A percentile compares a stretch with the other conserved stretches of the same genome.
These are phyloP conservation scores for Tragelaphus scriptus DNA, from an alignment of 2,113 vertebrate genomes.

Conservation along the genomic window DNA sequence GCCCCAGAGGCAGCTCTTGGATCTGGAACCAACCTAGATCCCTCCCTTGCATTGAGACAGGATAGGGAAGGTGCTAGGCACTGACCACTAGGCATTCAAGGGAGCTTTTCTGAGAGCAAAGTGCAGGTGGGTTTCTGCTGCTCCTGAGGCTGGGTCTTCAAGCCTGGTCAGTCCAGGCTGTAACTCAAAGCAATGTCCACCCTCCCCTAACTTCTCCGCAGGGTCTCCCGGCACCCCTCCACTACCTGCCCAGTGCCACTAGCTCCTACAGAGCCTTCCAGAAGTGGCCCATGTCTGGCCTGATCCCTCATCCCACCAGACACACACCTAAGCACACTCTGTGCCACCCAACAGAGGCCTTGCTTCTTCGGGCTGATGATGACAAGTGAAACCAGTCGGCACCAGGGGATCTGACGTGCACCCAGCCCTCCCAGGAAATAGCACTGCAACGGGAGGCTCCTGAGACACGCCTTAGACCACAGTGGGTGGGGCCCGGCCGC, in stretches of 20 bases:
- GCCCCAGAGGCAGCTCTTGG: not conserved
- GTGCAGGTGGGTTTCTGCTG: not conserved
- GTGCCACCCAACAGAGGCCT: not conserved
- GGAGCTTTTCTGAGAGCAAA: not conserved
- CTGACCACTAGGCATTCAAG: not conserved
- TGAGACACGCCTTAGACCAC: conserved; percentile 4
- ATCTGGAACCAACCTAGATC: not conserved
- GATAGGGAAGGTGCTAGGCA: not conserved
- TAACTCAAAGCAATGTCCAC: not conserved
- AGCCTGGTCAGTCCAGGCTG: not conserved
- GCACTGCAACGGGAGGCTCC: conserved; percentile 30
- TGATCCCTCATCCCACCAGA: not conserved
- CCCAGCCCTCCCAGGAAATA: conserved; percentile 48
- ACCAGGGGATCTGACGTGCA: not conserved
- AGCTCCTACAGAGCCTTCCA: not conserved
- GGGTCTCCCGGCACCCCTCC: not conserved
- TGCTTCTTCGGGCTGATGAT: not conserved
- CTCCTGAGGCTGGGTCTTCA: not conserved
- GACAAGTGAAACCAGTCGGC: conserved; percentile 31
- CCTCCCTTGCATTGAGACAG: not conserved
- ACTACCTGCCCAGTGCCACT: not conserved
- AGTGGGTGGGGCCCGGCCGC: not conserved
- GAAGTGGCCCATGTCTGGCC: not conserved
- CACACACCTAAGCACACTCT: not conserved
- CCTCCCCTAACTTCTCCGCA: not conserved